phyloP scores from a whole-genome alignment of 1,140 invertebrate species.

The Drosophila busckii region DNA sequence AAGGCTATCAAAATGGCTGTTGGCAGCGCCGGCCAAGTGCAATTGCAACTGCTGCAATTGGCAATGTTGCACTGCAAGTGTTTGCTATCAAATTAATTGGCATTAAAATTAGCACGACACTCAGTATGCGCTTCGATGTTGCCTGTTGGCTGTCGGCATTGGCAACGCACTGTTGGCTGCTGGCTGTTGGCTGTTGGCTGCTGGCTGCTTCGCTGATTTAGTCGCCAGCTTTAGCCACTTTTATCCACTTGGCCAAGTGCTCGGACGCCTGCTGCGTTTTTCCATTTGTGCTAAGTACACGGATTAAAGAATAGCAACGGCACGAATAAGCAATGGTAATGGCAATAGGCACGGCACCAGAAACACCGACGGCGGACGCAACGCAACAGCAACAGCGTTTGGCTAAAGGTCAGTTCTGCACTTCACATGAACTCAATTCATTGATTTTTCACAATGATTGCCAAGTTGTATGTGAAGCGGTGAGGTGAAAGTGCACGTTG shows the following conservation, averaged over 20 bases:
- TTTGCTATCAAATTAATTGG: slow-evolving; percentile 75
- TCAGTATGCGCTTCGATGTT: slow-evolving; percentile 5
- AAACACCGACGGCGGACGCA: not conserved
- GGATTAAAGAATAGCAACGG: slow-evolving; percentile 54
- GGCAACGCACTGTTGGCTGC: no score
- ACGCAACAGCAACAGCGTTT: not conserved
- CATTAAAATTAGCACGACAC: slow-evolving; percentile 69
- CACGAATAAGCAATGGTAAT: no score
- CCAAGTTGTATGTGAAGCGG: slow-evolving; percentile 20
- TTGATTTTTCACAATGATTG: slow-evolving; percentile 77
- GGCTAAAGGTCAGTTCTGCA: slow-evolving; percentile 20
- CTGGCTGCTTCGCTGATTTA: slow-evolving; percentile 38
- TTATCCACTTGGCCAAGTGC: slow-evolving; percentile 35
- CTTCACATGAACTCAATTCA: slow-evolving; percentile 76
- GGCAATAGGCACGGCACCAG: slow-evolving; percentile 1
- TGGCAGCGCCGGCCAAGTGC: slow-evolving; percentile 2
- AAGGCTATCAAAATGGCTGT: slow-evolving; percentile 8
- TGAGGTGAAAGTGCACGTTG: not conserved
- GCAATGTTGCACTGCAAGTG: slow-evolving; percentile 52
- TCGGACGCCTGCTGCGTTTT: slow-evolving; percentile 44
- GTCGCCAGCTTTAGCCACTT: slow-evolving; percentile 20
- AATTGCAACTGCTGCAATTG: slow-evolving; percentile 33
- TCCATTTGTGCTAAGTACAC: slow-evolving; percentile 66
- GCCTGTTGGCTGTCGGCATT: slow-evolving; percentile 21
- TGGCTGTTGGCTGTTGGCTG: slow-evolving; percentile 10